Base-by-base conservation (phyloP, 2,113 vertebrate genomes). In the Chaetops frenatus region DNA sequence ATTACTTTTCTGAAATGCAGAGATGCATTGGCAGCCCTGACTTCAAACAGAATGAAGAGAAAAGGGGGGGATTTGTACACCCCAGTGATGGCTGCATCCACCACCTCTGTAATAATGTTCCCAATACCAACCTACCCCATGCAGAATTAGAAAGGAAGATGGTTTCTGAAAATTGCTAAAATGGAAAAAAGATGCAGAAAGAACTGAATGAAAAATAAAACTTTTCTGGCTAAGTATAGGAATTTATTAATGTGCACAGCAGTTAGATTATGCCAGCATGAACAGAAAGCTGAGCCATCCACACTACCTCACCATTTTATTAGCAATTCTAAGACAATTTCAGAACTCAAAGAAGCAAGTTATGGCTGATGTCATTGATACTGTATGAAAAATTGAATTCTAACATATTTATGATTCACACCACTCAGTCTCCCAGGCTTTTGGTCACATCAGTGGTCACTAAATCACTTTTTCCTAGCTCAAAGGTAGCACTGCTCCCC, bases 361-460 rank as follows among this genome's bases (percentile, higher is more conserved):
- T 67, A 53, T 20, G 17, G n/a, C 19, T 64, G 33, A 11, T 45
- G 2, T 6, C 22, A 73, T 40, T 51, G 60, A 51, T 53, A 38
- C 6, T 9, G 45, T 1, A 40, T 20, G 42, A 94, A 23, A 88
- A 89, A 72, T 24, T 3, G 8, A 14, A 90, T 66, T 58, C 31
- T 28, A 42, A 11, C 6, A 3, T 51, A 51, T 70, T 80, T 69
- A 19, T 22, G 11, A 29, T 9, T 27, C 35, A 33, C 0, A 1
- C 2, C 27, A 71, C 35, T 51, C 11, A 17, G 3, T 61, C 56
- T 58, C 33, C 38, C 9, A 27, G 38, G 23, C 12, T 50, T 28
- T 25, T 35, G 45, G 45, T 29, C 53, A 53, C 0, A 0, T 4
- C n/a, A 58, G 11, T 19, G 33, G 11, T 36, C 28, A 58, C 35